phyloP scores from a whole-genome alignment of 2,113 vertebrate species.

The Furnarius figulus region DNA sequence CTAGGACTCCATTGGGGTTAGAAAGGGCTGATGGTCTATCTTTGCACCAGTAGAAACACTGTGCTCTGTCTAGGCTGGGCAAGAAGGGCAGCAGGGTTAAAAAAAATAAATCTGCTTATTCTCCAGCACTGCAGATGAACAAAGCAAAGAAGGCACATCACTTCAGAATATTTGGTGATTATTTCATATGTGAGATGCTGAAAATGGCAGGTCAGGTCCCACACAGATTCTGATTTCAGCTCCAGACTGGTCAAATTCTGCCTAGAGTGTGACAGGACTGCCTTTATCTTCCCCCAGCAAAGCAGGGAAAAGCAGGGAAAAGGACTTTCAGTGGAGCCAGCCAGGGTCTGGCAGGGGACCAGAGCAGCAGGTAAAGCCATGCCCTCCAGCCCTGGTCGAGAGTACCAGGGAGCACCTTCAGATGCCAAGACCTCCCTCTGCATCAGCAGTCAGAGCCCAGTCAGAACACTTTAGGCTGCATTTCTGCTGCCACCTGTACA shows the following conservation, averaged over 20 bases:
- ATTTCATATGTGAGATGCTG: not conserved
- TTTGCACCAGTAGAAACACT: not conserved
- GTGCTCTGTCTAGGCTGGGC: not conserved
- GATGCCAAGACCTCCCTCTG: not conserved
- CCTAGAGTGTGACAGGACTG: not conserved
- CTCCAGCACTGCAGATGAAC: not conserved
- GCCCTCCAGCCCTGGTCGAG: not conserved
- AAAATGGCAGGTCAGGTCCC: not conserved
- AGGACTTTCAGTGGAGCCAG: not conserved
- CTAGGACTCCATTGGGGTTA: not conserved
- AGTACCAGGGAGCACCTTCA: not conserved
- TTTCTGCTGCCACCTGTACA: not conserved
- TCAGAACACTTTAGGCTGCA: not conserved
- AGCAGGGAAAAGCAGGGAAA: not conserved
- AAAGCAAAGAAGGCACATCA: not conserved
- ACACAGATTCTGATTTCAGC: not conserved
- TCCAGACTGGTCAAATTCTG: not conserved
- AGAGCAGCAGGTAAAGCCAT: not conserved
- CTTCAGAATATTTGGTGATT: not conserved
- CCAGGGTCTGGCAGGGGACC: not conserved
- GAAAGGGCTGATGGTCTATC: not conserved
- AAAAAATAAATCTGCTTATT: not conserved
- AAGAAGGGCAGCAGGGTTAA: not conserved
- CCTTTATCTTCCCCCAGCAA: not conserved
- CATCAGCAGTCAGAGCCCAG: not conserved